phyloP scores from a whole-genome alignment of 2,113 vertebrate species.

The Rattus norvegicus region DNA sequence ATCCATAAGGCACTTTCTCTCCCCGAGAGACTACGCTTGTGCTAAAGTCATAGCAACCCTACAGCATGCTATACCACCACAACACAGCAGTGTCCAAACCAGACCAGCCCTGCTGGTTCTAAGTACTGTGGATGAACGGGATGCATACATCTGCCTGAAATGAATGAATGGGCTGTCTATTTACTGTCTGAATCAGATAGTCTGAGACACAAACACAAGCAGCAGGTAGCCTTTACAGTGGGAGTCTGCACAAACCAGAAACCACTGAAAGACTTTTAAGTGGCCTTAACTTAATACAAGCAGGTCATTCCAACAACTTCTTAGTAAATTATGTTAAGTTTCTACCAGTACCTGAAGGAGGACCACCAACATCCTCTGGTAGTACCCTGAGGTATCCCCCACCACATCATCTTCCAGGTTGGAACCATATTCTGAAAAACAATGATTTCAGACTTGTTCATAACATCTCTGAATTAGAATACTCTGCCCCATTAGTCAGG shows the following conservation, averaged over 20 bases:
- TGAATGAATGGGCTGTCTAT: background rate
- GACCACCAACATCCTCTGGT: constrained; percentile 94
- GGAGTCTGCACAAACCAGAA: background rate
- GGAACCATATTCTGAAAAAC: constrained; percentile 90
- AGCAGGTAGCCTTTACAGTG: background rate
- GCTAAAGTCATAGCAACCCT: background rate
- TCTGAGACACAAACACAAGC: background rate
- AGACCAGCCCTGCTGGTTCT: background rate
- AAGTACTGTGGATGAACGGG: background rate
- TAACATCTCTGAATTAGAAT: background rate
- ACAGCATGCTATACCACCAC: background rate
- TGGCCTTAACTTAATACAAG: background rate
- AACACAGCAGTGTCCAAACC: background rate
- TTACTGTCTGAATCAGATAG: background rate
- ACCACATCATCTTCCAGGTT: constrained; percentile 94
- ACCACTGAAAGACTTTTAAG: background rate
- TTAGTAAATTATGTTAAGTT: background rate
- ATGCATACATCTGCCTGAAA: background rate
- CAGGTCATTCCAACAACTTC: background rate
- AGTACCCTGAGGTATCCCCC: constrained; percentile 94
- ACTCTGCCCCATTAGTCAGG: background rate
- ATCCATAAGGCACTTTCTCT: background rate
- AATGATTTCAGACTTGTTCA: constrained; percentile 39
- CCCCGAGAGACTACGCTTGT: background rate
- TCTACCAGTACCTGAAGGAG: constrained; percentile 92